Base-by-base conservation (phyloP, 2,888 invertebrate genomes). In the Amphiduros pacificus region DNA sequence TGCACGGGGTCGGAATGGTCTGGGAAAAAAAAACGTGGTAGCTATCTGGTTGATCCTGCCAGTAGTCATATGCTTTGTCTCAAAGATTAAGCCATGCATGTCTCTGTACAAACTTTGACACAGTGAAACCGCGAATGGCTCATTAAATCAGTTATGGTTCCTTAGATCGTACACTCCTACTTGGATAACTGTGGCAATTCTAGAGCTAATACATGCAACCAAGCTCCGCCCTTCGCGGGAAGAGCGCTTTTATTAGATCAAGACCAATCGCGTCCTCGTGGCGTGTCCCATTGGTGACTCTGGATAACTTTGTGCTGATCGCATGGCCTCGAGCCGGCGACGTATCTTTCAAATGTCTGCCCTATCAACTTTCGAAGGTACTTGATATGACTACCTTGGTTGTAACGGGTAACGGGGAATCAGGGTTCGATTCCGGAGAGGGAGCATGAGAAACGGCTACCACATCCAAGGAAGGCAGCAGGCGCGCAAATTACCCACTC, bases 381-480 rank as follows among this genome's bases (percentile, higher is more conserved):
- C 86, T 85, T 84, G 86, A 85, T 84, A 83, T 82, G 87, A 85
- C 86, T 87, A 87, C 87, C 87, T 87, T 88, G 87, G 87, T 87
- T 84, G 62, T 74, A 70, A 88, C 87, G 87, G 86, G 87, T 88
- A 87, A 88, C 88, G 87, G 88, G 86, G 88, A 88, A 88, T 88
- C 85, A 88, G 88, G 88, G 88, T 88, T 88, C 87, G 87, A 87
- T 87, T 88, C 87, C 87, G 87, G 87, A 87, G 87, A 88, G 87
- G 86, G 86, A 87, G 87, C 87, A 86, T 87, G 87, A 87, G 87
- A 87, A 87, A 87, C 86, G 86, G 87, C 87, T 87, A 87, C 86
- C 87, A 87, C 87, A 86, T 87, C 87, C 85, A 87, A 64, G 87
- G 88, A 88, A 87, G 87, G 87, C 88, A 88, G 88, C 87, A 87